Evolutionary conservation across 2,888 invertebrate genomes (phyloP).

Genomic region (Gortyna flavago): DNA sequence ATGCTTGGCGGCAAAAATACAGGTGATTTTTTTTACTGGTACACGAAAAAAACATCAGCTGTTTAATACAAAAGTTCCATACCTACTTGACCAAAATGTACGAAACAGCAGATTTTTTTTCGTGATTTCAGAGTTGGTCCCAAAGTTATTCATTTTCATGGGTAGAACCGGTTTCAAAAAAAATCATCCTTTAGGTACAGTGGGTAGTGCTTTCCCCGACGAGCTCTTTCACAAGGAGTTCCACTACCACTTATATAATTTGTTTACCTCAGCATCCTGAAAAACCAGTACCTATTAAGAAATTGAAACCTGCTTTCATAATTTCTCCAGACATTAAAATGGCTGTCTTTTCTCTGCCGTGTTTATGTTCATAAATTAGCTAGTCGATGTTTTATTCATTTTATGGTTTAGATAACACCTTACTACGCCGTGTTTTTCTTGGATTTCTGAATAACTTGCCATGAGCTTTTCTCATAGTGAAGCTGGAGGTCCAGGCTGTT

Average conservation of each 20-base stretch:
- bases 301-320: slow-evolving; percentile 38
- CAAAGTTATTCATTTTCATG: too few relatives aligned
- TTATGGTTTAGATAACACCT: slow-evolving; percentile 14
- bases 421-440: background rate
- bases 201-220: background rate
- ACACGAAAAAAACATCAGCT: too few relatives aligned
- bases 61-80: too few relatives aligned
- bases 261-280: slow-evolving; percentile 24
- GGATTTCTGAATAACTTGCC: background rate
- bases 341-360: slow-evolving; percentile 13
- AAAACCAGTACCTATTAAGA: slow-evolving; percentile 33
- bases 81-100: too few relatives aligned
- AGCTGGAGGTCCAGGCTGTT: background rate
- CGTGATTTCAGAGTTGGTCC: too few relatives aligned
- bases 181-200: too few relatives aligned
- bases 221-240: background rate
- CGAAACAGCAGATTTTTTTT: too few relatives aligned
- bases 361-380: slow-evolving; percentile 37
- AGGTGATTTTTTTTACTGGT: too few relatives aligned
- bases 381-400: slow-evolving; percentile 41
- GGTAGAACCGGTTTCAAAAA: too few relatives aligned
- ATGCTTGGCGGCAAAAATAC: background rate
- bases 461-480: background rate
- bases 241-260: background rate
- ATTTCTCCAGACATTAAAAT: slow-evolving; percentile 46